These are phyloP conservation scores for Calameuta idolon DNA, from an alignment of 2,888 invertebrate species.

Conservation along the genomic window DNA sequence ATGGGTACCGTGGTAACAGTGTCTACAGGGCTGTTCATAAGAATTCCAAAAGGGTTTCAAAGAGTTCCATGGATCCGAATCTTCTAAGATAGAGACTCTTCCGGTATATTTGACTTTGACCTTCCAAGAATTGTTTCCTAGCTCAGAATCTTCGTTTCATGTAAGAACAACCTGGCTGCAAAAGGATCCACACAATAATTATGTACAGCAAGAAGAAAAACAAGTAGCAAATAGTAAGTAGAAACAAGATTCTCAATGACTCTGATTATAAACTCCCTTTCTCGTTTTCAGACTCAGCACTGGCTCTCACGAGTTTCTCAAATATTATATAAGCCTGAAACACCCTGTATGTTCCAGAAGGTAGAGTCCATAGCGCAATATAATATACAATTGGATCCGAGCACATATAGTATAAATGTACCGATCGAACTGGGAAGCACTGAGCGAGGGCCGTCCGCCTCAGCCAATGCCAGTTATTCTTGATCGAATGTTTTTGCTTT, in stretches of 20 bases:
- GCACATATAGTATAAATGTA: constrained; percentile 19
- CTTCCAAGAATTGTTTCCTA: background rate
- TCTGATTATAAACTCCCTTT: background rate
- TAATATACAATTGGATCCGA: constrained; percentile 44
- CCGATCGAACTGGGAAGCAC: constrained; percentile 25
- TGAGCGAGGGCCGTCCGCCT: constrained; percentile 27
- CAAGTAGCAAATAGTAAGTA: background rate
- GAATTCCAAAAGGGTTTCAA: constrained; percentile 42
- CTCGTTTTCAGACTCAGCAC: background rate
- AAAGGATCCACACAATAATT: background rate
- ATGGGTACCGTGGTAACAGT: constrained; percentile 29
- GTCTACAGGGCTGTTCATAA: constrained; percentile 41
- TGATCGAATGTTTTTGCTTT: constrained; percentile 54
- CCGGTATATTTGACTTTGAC: background rate
- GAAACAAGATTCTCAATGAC: background rate
- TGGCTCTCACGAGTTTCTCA: background rate
- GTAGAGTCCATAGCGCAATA: constrained; percentile 30
- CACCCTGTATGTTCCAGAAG: constrained; percentile 31
- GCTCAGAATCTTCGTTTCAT: background rate
- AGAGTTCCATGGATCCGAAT: background rate
- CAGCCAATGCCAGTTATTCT: constrained; percentile 49
- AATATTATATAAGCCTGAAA: constrained; percentile 15
- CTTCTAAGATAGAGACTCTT: background rate
- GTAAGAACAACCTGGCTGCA: background rate
- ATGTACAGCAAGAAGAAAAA: background rate